These are phyloP conservation scores for Eupleurogrammus muticus DNA, from an alignment of 2,797 vertebrate genomes.

Conservation along the genomic window DNA sequence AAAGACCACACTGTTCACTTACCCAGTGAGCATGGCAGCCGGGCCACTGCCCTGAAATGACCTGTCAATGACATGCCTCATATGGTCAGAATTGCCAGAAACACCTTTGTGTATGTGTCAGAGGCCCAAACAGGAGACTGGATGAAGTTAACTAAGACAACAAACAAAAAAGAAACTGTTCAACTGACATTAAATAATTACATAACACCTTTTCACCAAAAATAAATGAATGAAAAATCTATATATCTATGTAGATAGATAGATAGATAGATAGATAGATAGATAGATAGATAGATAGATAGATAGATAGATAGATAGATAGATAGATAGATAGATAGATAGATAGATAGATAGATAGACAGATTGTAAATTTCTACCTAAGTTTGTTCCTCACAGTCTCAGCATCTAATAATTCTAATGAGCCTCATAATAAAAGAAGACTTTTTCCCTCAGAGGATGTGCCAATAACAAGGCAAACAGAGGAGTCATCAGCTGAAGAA, in stretches of 20 bases:
- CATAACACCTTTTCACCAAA: not conserved
- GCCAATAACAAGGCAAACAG: conserved; percentile 37
- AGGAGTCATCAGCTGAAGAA: conserved; percentile 39
- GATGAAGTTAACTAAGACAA: not conserved
- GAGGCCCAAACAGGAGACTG: not conserved
- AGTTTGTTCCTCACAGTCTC: no score
- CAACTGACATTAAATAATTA: not conserved
- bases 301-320: no score
- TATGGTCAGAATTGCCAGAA: conserved; percentile 13
- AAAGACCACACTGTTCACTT: conserved; percentile 79
- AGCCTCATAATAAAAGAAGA: not conserved
- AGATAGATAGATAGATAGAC: no score
- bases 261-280: no score
- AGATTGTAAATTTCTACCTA: no score
- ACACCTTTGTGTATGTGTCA: conserved; percentile 4
- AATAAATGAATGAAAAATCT: no score
- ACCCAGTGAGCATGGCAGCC: not conserved
- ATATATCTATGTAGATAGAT: no score
- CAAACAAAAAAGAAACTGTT: not conserved
- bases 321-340: no score
- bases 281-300: no score
- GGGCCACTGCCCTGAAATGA: conserved; percentile 44
- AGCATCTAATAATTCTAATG: not conserved
- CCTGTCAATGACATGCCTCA: conserved; percentile 55
- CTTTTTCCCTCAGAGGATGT: conserved; percentile 38